A percentile compares a stretch with the other conserved stretches of the same genome.
phyloP scores from a whole-genome alignment of 2,113 vertebrate genomes.

The Nerophis ophidion region DNA sequence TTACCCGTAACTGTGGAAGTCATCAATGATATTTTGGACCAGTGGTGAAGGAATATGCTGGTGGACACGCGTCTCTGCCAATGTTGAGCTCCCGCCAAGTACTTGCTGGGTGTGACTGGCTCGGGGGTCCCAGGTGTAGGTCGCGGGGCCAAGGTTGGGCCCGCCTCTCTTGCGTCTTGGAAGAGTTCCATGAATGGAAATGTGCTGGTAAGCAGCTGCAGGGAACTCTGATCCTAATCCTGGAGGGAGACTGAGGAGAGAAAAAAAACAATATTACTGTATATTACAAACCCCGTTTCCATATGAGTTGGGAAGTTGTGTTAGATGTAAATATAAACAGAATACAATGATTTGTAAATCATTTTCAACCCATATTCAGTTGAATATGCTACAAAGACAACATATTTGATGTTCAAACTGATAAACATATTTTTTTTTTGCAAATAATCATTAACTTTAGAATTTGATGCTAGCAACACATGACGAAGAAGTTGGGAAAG shows the following conservation, averaged over 20 bases:
- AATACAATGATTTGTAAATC: too few species aligned
- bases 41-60: constrained; percentile 61
- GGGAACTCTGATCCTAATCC: constrained; percentile 38
- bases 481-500: too few species aligned
- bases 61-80: constrained; percentile 32
- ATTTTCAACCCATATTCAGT: too few species aligned
- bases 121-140: constrained; percentile 51
- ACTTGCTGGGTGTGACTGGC: constrained; percentile 38
- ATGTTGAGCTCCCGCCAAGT: constrained; percentile 49
- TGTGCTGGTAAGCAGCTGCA: constrained; percentile 68
- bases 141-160: constrained; percentile 26
- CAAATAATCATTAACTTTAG: too few species aligned
- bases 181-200: constrained; percentile 92
- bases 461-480: too few species aligned
- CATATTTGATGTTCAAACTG: too few species aligned
- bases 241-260: constrained; percentile 22
- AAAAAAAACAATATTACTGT: background rate
- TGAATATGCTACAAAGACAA: too few species aligned
- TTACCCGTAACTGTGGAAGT: constrained; percentile 80
- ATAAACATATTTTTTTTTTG: too few species aligned
- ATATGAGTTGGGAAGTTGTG: too few species aligned
- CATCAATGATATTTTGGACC: constrained; percentile 72
- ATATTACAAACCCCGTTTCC: too few species aligned
- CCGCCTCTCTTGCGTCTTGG: constrained; percentile 85
- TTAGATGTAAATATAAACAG: too few species aligned